Percentiles rank a stretch among this genome's conserved stretches.
Conservation (phyloP, 2,888 invertebrate species). For the Coenonympha arcania region DNA sequence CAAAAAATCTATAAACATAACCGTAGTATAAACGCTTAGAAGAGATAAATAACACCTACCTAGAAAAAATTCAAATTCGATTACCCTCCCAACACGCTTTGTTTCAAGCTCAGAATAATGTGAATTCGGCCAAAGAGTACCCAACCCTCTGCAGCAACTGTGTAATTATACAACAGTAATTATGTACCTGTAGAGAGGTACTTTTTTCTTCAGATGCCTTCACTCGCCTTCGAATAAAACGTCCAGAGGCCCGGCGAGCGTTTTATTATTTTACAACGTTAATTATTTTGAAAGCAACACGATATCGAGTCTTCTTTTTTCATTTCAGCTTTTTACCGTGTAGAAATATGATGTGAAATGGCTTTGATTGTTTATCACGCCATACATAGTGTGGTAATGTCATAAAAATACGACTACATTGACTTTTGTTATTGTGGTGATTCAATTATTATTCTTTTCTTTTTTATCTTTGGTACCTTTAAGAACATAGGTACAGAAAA, state of each 20-base stretch:
- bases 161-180: constrained; percentile 11
- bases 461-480: too few relatives aligned
- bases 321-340: background rate
- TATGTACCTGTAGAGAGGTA: constrained; percentile 2
- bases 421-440: background rate
- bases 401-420: too few relatives aligned
- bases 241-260: constrained; percentile 9
- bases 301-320: background rate
- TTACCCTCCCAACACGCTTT: background rate
- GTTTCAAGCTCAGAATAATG: background rate
- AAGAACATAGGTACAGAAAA: too few relatives aligned
- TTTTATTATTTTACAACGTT: constrained; percentile 15
- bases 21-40: background rate
- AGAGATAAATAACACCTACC: background rate
- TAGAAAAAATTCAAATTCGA: background rate
- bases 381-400: background rate
- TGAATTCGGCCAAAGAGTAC: background rate
- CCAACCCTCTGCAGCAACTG: background rate
- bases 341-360: background rate
- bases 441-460: too few relatives aligned
- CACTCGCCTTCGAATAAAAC: constrained; percentile 13
- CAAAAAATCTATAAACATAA: too few relatives aligned
- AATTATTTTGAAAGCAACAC: constrained; percentile 20
- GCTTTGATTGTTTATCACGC: background rate
- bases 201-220: constrained; percentile 4